These are phyloP conservation scores for Pantelozetes paolii DNA, from an alignment of 2,888 invertebrate genomes.

Conservation along the genomic window DNA sequence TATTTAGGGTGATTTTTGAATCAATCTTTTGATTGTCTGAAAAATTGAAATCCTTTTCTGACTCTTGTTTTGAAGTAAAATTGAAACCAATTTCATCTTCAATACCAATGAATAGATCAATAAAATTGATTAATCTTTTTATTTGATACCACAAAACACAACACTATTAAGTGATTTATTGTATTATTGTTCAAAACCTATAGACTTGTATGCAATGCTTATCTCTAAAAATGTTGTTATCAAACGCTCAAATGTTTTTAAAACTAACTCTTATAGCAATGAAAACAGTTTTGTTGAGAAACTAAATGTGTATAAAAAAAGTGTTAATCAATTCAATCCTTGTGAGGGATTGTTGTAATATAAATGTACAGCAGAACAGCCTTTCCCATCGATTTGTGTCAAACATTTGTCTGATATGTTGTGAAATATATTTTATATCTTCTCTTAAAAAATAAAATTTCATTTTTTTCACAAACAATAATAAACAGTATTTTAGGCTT, in stretches of 20 bases:
- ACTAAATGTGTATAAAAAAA: constrained; percentile 12
- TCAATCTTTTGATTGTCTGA: no score
- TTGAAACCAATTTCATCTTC: no score
- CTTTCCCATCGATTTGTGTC: neutral
- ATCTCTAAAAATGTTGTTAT: neutral
- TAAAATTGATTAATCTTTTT: constrained; percentile 9
- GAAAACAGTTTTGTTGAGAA: neutral
- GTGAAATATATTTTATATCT: neutral
- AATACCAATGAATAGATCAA: no score
- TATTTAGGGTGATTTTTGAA: no score
- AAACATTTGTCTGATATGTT: neutral
- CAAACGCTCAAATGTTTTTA: neutral
- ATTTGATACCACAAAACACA: constrained; percentile 11
- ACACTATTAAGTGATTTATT: constrained; percentile 19
- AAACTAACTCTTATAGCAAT: neutral
- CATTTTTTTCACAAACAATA: neutral
- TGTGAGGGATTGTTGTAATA: no score
- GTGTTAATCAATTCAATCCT: constrained; percentile 19
- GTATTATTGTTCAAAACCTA: neutral
- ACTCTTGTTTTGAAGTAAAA: no score
- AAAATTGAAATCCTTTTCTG: no score
- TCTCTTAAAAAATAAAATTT: neutral
- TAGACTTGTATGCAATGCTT: neutral
- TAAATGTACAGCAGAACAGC: neutral
- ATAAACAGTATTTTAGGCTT: neutral